Conservation (phyloP, 2,797 vertebrate genomes). For the Characodon lateralis region DNA sequence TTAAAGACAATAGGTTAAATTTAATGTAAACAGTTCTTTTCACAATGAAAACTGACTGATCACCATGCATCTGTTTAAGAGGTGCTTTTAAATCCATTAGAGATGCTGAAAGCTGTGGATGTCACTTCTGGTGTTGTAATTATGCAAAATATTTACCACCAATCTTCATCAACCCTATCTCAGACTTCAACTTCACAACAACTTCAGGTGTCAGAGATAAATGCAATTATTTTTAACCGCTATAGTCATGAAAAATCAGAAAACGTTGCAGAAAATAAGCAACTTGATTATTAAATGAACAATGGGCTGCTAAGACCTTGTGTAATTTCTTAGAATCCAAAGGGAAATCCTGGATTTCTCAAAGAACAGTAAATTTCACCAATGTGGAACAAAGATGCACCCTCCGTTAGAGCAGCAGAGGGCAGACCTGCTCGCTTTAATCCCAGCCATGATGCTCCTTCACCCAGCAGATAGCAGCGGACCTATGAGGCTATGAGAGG, state of each 20-base stretch:
- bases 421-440: conserved; percentile 50
- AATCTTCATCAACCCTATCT: conserved; percentile 44
- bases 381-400: conserved; percentile 15
- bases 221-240: background rate
- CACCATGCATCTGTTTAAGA: no score
- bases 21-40: no score
- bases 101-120: background rate
- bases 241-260: background rate
- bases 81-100: no score
- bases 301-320: no score
- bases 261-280: background rate
- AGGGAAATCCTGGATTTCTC: background rate
- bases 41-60: no score
- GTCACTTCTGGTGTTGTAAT: background rate
- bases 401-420: conserved; percentile 45
- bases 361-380: conserved; percentile 11
- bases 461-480: background rate
- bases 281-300: background rate
- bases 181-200: conserved; percentile 29
- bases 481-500: conserved; percentile 1
- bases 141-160: conserved; percentile 14
- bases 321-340: background rate
- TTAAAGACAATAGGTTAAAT: no score
- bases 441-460: background rate
- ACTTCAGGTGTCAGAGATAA: no score